Conservation (phyloP, 2,888 invertebrate genomes). For the Apamea monoglypha region DNA sequence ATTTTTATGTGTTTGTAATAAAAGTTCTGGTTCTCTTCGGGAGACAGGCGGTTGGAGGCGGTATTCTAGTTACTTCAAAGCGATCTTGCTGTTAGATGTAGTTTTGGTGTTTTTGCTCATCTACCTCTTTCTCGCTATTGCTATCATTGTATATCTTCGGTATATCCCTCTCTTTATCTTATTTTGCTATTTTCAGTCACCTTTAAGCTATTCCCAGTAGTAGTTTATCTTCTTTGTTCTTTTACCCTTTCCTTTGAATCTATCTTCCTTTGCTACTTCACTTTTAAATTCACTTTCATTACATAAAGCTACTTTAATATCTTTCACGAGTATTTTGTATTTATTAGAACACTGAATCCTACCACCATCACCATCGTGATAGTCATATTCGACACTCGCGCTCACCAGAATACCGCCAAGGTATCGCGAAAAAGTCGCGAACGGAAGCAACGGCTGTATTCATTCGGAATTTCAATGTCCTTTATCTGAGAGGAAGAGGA, state of each 20-base stretch:
- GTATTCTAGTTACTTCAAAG: conserved; percentile 64
- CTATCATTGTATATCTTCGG: not conserved
- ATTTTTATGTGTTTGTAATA: conserved; percentile 81
- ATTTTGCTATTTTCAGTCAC: not conserved
- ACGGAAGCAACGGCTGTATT: conserved; percentile 75
- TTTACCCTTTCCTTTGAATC: too few species aligned
- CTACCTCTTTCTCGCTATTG: not conserved
- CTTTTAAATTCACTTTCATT: not conserved
- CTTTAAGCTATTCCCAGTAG: not conserved
- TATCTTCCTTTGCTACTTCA: not conserved
- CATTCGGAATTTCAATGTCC: conserved; percentile 85
- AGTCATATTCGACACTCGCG: conserved; percentile 24
- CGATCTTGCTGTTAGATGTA: not conserved
- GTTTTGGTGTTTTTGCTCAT: not conserved
- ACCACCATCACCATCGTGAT: not conserved
- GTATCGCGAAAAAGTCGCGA: conserved; percentile 66
- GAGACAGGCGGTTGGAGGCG: conserved; percentile 46
- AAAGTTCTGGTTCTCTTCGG: conserved; percentile 71
- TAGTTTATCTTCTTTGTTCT: not conserved
- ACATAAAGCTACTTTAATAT: not conserved
- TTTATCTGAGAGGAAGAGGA: conserved; percentile 82
- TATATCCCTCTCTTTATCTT: not conserved
- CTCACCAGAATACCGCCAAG: conserved; percentile 68
- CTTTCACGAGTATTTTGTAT: not conserved
- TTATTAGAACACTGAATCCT: not conserved